Evolutionary conservation across 2,797 vertebrate species (phyloP).

Genomic region (Leuciscus waleckii): DNA sequence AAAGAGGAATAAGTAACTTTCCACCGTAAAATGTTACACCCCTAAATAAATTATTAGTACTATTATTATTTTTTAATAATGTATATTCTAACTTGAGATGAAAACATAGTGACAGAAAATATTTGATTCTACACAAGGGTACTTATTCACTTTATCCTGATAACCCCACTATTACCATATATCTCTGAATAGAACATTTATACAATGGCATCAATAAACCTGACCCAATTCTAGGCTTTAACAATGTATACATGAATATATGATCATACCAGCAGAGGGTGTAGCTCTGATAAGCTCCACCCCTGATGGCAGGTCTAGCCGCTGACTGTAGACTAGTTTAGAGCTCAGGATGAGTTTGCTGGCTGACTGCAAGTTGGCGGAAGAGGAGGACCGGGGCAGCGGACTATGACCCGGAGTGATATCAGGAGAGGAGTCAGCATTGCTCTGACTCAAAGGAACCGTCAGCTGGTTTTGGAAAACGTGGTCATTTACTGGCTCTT

Average conservation of each 20-base stretch:
- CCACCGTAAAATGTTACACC: background rate
- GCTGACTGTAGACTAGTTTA: constrained; percentile 92
- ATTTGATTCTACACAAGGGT: no score
- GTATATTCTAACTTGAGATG: background rate
- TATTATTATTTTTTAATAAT: background rate
- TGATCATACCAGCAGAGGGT: constrained; percentile 90
- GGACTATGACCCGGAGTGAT: constrained; percentile 82
- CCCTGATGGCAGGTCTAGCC: constrained; percentile 88
- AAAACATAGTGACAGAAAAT: background rate
- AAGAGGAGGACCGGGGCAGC: constrained; percentile 93
- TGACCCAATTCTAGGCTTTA: background rate
- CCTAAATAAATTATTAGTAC: background rate
- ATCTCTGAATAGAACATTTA: background rate
- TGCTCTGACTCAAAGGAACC: constrained; percentile 83
- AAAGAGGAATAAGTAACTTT: background rate
- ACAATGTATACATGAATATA: background rate
- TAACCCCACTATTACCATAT: background rate
- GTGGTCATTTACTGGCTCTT: constrained; percentile 75
- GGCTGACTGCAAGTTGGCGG: constrained; percentile 96
- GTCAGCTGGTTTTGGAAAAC: constrained; percentile 85
- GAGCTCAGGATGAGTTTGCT: constrained; percentile 98
- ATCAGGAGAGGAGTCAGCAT: constrained; percentile 88
- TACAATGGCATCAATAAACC: background rate
- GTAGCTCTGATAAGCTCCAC: constrained; percentile 96
- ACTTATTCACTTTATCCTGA: no score